Evolutionary conservation across 2,113 vertebrate species (phyloP).

Genomic region (Ivindomyrus marchei): DNA sequence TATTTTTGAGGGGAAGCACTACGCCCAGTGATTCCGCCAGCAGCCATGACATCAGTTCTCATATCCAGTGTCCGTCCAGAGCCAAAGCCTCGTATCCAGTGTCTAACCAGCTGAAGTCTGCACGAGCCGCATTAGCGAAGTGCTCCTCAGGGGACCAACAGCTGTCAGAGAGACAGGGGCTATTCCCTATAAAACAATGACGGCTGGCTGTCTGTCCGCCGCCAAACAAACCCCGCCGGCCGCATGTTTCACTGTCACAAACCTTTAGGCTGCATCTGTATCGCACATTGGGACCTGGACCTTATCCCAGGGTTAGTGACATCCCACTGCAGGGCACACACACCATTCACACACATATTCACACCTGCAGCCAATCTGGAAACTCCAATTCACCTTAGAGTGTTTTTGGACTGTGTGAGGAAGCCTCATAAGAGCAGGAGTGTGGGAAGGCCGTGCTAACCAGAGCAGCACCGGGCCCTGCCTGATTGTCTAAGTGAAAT

Average conservation of each 20-base stretch:
- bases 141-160: slow-evolving; percentile 18
- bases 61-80: slow-evolving; percentile 40
- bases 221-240: neutral
- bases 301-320: neutral
- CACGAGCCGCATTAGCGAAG: slow-evolving; percentile 27
- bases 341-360: neutral
- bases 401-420: neutral
- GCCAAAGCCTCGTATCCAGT: slow-evolving; percentile 43
- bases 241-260: neutral
- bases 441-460: neutral
- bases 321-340: neutral
- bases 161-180: slow-evolving; percentile 47
- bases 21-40: slow-evolving; percentile 42
- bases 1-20: slow-evolving; percentile 46
- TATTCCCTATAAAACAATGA: neutral
- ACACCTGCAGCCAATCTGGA: neutral
- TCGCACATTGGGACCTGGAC: neutral
- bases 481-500: neutral
- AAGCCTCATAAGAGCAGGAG: neutral
- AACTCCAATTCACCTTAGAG: neutral
- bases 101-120: slow-evolving; percentile 7
- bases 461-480: neutral
- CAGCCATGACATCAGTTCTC: slow-evolving; percentile 44
- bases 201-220: neutral
- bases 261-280: neutral